A percentile compares a stretch with the other conserved stretches of the same genome.
Conservation (phyloP, 2,888 invertebrate species). For the Aquatica leii region DNA sequence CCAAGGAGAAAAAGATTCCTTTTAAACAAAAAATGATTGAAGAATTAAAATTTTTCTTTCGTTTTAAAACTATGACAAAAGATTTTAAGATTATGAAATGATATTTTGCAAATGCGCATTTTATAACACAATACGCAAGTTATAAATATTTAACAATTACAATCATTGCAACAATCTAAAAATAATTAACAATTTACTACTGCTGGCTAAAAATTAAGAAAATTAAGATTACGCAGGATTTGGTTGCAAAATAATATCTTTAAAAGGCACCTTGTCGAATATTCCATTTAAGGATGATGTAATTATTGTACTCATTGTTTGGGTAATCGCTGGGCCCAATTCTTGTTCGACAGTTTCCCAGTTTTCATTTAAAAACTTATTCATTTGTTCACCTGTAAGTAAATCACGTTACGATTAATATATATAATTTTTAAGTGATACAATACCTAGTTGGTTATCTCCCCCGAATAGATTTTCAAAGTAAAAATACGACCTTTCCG, state of each 20-base stretch:
- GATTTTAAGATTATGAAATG: not conserved
- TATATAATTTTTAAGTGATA: too few relatives aligned
- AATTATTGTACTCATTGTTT: constrained; percentile 48
- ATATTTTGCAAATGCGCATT: not conserved
- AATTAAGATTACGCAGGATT: too few relatives aligned
- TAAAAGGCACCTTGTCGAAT: constrained; percentile 49
- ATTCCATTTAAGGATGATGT: constrained; percentile 42
- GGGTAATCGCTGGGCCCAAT: constrained; percentile 52
- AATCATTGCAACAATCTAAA: not conserved
- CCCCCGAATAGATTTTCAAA: constrained; percentile 46
- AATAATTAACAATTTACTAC: not conserved
- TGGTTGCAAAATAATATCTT: constrained; percentile 44
- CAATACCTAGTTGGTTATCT: constrained; percentile 42
- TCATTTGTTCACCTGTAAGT: constrained; percentile 56
- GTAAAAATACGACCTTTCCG: constrained; percentile 42
- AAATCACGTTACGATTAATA: too few relatives aligned
- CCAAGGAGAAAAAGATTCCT: constrained; percentile 63
- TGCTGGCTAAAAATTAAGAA: too few relatives aligned
- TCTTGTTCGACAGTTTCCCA: constrained; percentile 57
- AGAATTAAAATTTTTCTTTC: constrained; percentile 26
- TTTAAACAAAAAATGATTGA: constrained; percentile 53
- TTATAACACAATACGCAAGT: not conserved
- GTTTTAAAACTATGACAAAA: constrained; percentile 22
- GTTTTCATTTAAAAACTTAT: constrained; percentile 59
- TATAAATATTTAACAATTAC: not conserved